phyloP scores from a whole-genome alignment of 2,888 invertebrate genomes.

The Tipula vernalis region DNA sequence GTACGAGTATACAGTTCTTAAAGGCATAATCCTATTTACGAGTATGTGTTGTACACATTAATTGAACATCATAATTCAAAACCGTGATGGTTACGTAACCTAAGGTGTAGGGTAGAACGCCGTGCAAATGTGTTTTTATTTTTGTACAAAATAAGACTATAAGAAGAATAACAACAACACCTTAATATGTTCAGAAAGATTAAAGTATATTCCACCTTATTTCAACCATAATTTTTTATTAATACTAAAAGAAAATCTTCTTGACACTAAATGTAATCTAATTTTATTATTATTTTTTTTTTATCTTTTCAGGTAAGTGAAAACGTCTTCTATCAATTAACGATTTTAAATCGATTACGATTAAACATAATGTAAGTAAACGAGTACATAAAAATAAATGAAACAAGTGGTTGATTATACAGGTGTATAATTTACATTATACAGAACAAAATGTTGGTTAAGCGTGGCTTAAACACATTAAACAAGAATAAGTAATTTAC shows the following conservation, averaged over 20 bases:
- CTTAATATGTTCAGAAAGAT: background rate
- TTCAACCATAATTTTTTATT: background rate
- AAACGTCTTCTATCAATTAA: background rate
- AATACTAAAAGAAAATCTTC: background rate
- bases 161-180: background rate
- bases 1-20: background rate
- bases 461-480: background rate
- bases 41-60: background rate
- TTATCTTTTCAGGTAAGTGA: background rate
- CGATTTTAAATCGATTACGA: background rate
- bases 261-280: background rate
- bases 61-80: background rate
- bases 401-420: background rate
- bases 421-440: background rate
- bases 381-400: background rate
- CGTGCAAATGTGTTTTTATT: background rate
- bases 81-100: background rate
- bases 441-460: background rate
- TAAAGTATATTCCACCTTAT: background rate
- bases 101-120: background rate
- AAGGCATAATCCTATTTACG: background rate
- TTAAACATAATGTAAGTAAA: background rate
- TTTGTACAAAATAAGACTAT: too few relatives aligned
- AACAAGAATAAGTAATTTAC: background rate
- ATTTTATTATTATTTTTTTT: background rate